These are phyloP conservation scores for Patiria miniata DNA, from an alignment of 35 echinoderm and acorn worm species.

Conservation along the genomic window DNA sequence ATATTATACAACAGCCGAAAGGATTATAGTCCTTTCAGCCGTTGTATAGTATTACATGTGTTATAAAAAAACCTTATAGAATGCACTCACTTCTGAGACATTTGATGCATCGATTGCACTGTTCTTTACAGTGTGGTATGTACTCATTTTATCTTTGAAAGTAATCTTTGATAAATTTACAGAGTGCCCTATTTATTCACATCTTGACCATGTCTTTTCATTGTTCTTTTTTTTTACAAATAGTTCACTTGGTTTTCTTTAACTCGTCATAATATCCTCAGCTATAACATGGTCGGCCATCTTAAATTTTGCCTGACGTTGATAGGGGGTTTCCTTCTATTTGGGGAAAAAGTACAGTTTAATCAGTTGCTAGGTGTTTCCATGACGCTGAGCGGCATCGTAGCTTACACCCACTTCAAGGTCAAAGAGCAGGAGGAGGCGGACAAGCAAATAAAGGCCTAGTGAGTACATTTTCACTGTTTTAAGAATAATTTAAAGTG, in stretches of 20 bases:
- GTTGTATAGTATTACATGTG: too few species aligned
- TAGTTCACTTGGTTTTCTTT: background rate
- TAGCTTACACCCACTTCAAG: conserved; percentile 91
- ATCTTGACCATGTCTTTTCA: background rate
- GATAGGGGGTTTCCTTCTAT: conserved; percentile 84
- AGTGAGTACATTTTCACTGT: conserved; percentile 52
- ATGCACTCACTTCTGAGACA: too few species aligned
- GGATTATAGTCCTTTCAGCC: too few species aligned
- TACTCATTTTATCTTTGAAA: background rate
- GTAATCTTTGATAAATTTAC: background rate
- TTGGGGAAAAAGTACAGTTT: conserved; percentile 63
- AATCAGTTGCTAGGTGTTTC: conserved; percentile 71
- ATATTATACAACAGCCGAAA: too few species aligned
- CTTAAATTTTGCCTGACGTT: conserved; percentile 89
- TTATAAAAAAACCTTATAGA: too few species aligned
- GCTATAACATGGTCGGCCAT: conserved; percentile 97
- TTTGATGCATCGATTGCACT: too few species aligned
- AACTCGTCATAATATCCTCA: conserved; percentile 33
- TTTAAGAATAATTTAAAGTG: too few species aligned
- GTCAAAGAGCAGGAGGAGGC: conserved; percentile 70
- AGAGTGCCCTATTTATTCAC: background rate
- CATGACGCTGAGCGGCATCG: conserved; percentile 80
- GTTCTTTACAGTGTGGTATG: too few species aligned
- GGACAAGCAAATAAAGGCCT: conserved; percentile 48
- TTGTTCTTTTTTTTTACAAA: background rate